phyloP scores from a whole-genome alignment of 2,888 invertebrate species.

The Nephrotoma appendiculata region DNA sequence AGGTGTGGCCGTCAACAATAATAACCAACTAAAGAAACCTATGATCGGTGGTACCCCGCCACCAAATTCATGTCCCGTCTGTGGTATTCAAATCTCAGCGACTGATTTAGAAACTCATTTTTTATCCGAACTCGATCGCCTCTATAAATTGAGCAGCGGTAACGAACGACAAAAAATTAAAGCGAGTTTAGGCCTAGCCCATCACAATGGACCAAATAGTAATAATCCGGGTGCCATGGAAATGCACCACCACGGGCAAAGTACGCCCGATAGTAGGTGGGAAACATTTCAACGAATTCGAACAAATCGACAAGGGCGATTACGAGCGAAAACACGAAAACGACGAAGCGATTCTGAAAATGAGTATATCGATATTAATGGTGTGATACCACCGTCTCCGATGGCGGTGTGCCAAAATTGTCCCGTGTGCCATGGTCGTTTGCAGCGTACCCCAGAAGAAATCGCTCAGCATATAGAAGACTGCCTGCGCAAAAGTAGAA shows the following conservation, averaged over 20 bases:
- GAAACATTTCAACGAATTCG: constrained; percentile 53
- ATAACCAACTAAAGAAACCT: constrained; percentile 14
- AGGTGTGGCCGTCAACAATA: constrained; percentile 4
- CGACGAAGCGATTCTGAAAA: constrained; percentile 39
- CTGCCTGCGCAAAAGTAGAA: constrained; percentile 39
- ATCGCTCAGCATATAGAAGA: constrained; percentile 48
- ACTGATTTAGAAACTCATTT: constrained; percentile 56
- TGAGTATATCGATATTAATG: constrained; percentile 4
- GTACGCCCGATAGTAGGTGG: constrained; percentile 42
- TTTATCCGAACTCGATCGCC: constrained; percentile 50
- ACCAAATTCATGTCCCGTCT: constrained; percentile 46
- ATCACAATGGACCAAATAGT: constrained; percentile 16
- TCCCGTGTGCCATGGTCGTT: constrained; percentile 46
- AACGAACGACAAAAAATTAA: constrained; percentile 22
- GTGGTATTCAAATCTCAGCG: constrained; percentile 48
- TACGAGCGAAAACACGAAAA: constrained; percentile 49
- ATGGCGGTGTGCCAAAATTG: constrained; percentile 37
- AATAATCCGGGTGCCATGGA: background rate
- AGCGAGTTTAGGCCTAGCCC: constrained; percentile 7
- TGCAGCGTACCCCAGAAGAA: constrained; percentile 41
- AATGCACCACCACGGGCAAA: constrained; percentile 23
- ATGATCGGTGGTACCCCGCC: constrained; percentile 18
- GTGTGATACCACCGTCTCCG: constrained; percentile 2
- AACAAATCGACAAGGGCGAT: constrained; percentile 51
- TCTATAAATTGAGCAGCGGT: constrained; percentile 43